These are phyloP conservation scores for Ardeotis arabs DNA, from an alignment of 2,113 vertebrate species.

Conservation along the genomic window DNA sequence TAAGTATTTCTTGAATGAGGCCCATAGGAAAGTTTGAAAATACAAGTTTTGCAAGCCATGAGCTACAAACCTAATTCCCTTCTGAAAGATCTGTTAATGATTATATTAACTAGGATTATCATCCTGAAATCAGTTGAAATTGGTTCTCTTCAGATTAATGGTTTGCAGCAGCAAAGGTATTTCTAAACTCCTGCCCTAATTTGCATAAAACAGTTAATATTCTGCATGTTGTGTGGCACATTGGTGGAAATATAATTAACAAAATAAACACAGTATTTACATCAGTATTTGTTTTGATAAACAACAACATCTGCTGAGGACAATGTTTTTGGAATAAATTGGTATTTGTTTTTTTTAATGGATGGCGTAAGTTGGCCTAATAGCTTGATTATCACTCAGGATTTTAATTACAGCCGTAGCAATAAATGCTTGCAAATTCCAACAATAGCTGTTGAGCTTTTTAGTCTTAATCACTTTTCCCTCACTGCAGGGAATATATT, in stretches of 20 bases:
- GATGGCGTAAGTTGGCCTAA: not conserved
- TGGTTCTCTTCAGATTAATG: not conserved
- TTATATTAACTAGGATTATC: not conserved
- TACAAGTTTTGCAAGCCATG: accelerated
- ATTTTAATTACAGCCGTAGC: slow-evolving; percentile 24
- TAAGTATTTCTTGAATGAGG: not conserved
- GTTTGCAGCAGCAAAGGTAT: not conserved
- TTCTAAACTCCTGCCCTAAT: not conserved
- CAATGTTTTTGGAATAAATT: slow-evolving; percentile 4
- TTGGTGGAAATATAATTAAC: slow-evolving; percentile 33
- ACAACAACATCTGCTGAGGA: slow-evolving; percentile 24
- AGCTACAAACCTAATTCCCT: not conserved
- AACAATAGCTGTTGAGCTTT: not conserved
- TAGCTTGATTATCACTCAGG: slow-evolving; percentile 24
- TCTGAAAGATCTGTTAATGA: not conserved
- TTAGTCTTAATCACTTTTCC: not conserved
- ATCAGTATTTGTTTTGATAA: slow-evolving; percentile 35
- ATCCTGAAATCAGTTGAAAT: not conserved
- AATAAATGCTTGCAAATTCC: not conserved
- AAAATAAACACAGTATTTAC: slow-evolving; percentile 37
- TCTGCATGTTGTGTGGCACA: not conserved
- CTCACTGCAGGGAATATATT: not conserved
- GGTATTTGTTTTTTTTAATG: not conserved
- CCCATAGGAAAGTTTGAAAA: not conserved
- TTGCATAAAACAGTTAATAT: slow-evolving; percentile 30